These are phyloP conservation scores for Chaetorhynchus papuensis DNA, from an alignment of 2,113 vertebrate species.

Conservation along the genomic window DNA sequence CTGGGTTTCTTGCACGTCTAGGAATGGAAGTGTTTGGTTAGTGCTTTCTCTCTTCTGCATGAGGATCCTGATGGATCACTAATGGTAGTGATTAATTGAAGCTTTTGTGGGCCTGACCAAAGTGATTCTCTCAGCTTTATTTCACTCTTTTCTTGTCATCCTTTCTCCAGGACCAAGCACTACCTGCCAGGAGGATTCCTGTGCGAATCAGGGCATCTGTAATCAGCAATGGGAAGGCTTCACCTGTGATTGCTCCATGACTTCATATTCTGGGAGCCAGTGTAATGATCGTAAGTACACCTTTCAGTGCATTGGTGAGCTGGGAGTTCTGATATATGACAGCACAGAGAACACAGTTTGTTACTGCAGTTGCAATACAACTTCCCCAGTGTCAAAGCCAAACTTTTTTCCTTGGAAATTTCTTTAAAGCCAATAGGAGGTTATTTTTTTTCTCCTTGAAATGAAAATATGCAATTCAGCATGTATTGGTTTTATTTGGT, in stretches of 20 bases:
- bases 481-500: neutral
- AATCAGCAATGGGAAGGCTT: constrained; percentile 99
- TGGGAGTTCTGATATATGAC: neutral
- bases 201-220: constrained; percentile 93
- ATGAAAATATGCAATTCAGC: neutral
- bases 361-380: neutral
- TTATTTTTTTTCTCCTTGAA: neutral
- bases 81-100: neutral
- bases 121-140: neutral
- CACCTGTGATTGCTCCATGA: constrained; percentile 98
- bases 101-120: neutral
- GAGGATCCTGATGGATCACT: neutral
- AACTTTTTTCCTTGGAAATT: neutral
- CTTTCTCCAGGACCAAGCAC: constrained; percentile 86
- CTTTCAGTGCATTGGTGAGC: neutral
- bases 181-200: constrained; percentile 97
- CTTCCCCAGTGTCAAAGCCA: neutral
- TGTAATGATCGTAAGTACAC: constrained; percentile 95
- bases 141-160: neutral
- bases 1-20: constrained; percentile 49
- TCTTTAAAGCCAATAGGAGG: neutral
- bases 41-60: constrained; percentile 5
- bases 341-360: neutral
- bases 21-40: constrained; percentile 13
- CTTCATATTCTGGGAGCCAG: constrained; percentile 90